These are phyloP conservation scores for Seriola rivoliana DNA, from an alignment of 2,113 vertebrate genomes.

Conservation along the genomic window DNA sequence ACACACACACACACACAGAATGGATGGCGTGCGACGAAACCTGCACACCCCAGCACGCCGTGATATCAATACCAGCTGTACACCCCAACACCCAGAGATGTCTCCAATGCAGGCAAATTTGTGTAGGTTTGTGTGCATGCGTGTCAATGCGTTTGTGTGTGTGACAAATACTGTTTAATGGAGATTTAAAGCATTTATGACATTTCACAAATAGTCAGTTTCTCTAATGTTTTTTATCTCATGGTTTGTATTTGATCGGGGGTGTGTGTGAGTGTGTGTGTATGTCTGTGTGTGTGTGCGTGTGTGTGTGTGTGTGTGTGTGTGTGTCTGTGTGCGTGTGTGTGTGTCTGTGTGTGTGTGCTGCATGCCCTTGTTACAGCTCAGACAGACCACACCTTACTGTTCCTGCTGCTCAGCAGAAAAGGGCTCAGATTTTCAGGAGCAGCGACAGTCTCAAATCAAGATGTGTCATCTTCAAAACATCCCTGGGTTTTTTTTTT, in stretches of 20 bases:
- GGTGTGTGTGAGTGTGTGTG: constrained; percentile 19
- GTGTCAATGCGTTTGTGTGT: neutral
- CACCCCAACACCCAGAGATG: constrained; percentile 58
- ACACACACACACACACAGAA: constrained; percentile 32
- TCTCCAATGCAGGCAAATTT: constrained; percentile 43
- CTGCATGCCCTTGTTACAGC: neutral
- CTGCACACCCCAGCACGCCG: constrained; percentile 65
- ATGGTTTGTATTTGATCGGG: neutral
- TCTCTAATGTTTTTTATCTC: constrained; percentile 2
- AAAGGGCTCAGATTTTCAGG: constrained; percentile 12
- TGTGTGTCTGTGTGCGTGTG: constrained; percentile 22
- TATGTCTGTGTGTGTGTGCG: neutral
- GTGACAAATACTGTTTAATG: constrained; percentile 32
- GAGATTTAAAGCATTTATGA: constrained; percentile 16
- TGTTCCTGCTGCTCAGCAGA: constrained; percentile 28
- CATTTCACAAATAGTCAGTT: neutral
- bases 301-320: constrained; percentile 14
- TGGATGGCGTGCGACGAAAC: constrained; percentile 73
- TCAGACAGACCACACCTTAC: constrained; percentile 44
- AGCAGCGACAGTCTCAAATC: constrained; percentile 43
- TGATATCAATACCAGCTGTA: constrained; percentile 84
- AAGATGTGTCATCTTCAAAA: constrained; percentile 57
- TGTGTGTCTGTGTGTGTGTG: neutral
- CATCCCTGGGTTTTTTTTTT: constrained; percentile 17
- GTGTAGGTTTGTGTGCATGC: constrained; percentile 23